Percentiles rank a stretch among this genome's conserved stretches.
These are phyloP conservation scores for Caerostris darwini DNA, from an alignment of 1,140 invertebrate species.

Conservation along the genomic window DNA sequence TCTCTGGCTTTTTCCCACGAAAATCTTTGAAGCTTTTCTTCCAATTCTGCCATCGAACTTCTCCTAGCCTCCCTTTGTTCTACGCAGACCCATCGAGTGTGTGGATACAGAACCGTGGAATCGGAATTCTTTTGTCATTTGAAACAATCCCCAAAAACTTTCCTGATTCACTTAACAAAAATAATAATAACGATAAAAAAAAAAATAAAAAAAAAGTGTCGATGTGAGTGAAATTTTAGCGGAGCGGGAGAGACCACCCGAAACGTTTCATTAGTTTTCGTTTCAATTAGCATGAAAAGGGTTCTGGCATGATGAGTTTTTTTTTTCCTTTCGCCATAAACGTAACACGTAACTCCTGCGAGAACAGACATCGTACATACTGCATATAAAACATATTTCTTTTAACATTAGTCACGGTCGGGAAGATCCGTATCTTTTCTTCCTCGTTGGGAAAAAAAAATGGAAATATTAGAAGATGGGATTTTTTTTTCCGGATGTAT, in stretches of 20 bases:
- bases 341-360: neutral
- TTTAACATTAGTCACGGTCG: slow-evolving; percentile 7
- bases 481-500: neutral
- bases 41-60: neutral
- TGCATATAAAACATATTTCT: neutral
- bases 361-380: neutral
- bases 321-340: neutral
- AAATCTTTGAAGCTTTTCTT: neutral
- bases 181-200: neutral
- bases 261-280: slow-evolving; percentile 12
- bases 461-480: neutral
- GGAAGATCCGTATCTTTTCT: neutral
- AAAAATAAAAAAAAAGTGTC: neutral
- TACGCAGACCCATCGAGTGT: too few relatives aligned
- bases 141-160: neutral
- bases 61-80: neutral
- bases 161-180: neutral
- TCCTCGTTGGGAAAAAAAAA: neutral
- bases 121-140: neutral
- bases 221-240: neutral
- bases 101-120: neutral
- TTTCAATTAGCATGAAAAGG: slow-evolving; percentile 12
- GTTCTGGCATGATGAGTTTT: neutral
- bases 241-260: neutral
- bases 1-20: neutral